A percentile compares a stretch with the other conserved stretches of the same genome.
These are phyloP conservation scores for Aleiodes alternator DNA, from an alignment of 2,888 invertebrate species.

Conservation along the genomic window DNA sequence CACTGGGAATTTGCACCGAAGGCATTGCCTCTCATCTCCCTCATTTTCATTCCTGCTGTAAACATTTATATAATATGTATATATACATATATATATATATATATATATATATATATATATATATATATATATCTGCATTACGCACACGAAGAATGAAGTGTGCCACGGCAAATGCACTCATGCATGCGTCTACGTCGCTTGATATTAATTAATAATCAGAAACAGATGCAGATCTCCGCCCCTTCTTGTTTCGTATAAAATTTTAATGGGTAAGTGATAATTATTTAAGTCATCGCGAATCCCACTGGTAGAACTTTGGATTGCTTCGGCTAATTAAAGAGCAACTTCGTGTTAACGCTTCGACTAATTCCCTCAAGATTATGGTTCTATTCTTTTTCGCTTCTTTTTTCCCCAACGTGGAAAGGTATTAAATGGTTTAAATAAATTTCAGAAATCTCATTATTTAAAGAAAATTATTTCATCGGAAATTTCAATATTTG, in stretches of 20 bases:
- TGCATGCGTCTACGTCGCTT: conserved; percentile 66
- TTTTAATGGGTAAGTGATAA: conserved; percentile 63
- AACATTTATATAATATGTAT: conserved; percentile 26
- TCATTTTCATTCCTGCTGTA: conserved; percentile 2
- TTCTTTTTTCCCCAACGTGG: no score
- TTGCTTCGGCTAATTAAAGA: conserved; percentile 70
- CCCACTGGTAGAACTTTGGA: conserved; percentile 45
- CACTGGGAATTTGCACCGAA: conserved; percentile 23
- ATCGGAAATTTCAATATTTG: no score
- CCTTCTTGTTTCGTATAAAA: conserved; percentile 52
- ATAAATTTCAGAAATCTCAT: no score
- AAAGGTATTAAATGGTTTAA: no score
- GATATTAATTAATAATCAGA: conserved; percentile 75
- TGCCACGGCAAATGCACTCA: conserved; percentile 56
- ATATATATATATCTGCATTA: conserved; percentile 43
- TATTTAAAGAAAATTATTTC: no score
- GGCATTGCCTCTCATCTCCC: conserved; percentile 40
- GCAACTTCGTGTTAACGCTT: conserved; percentile 66
- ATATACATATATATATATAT: conserved; percentile 41
- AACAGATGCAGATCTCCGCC: conserved; percentile 70
- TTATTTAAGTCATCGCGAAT: conserved; percentile 67
- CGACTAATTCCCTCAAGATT: conserved; percentile 47
- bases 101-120: no score
- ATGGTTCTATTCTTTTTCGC: conserved; percentile 28
- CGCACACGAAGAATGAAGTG: conserved; percentile 43